phyloP scores from a whole-genome alignment of 2,113 vertebrate genomes.

The Rostratula benghalensis region DNA sequence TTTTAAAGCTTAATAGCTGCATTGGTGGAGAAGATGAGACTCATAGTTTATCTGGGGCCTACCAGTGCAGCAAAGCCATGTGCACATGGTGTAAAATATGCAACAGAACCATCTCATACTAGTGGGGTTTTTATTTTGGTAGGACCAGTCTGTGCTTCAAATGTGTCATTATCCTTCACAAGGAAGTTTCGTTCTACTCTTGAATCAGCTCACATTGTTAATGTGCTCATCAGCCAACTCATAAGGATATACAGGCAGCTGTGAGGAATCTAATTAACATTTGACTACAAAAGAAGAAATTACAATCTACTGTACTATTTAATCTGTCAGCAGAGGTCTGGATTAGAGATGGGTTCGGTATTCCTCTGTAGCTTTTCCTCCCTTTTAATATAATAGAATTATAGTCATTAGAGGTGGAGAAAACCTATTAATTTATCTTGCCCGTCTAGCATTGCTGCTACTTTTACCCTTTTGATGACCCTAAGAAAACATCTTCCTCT shows the following conservation, averaged over 20 bases:
- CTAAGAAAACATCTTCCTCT: not conserved
- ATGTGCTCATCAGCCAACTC: constrained; percentile 10
- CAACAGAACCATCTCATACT: not conserved
- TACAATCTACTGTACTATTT: constrained; percentile 28
- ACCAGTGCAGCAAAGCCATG: not conserved
- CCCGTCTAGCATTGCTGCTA: not conserved
- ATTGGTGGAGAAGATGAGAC: not conserved
- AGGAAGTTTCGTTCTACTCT: constrained; percentile 1
- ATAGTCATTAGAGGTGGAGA: not conserved
- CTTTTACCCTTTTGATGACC: constrained; percentile 25
- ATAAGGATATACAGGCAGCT: constrained; percentile 44
- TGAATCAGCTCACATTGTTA: constrained; percentile 51
- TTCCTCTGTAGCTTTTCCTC: constrained; percentile 9
- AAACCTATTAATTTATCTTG: constrained; percentile 6
- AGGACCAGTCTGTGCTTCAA: not conserved
- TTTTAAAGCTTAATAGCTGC: rapidly evolving
- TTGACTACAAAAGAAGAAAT: constrained; percentile 53
- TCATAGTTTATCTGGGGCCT: rapidly evolving
- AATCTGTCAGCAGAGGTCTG: not conserved
- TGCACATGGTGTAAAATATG: not conserved
- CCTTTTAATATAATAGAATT: constrained; percentile 8
- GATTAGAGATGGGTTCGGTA: constrained; percentile 22
- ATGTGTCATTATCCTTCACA: constrained; percentile 12
- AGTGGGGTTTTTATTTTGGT: not conserved
- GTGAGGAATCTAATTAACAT: constrained; percentile 55